Conservation (phyloP, 2,113 vertebrate genomes). For the Illadopsis cleaveri region DNA sequence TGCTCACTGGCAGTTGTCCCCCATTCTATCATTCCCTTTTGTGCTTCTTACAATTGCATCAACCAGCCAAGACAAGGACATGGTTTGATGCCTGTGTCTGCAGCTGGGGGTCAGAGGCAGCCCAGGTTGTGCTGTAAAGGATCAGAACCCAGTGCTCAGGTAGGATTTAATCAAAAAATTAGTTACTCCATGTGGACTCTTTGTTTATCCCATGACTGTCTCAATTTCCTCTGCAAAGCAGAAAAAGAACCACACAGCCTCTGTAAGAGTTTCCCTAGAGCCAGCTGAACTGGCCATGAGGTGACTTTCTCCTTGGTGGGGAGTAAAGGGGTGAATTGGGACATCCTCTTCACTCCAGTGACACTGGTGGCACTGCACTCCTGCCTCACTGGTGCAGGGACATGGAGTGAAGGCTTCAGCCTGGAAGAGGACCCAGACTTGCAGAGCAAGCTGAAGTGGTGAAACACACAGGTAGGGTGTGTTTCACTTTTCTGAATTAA, state of each 20-base stretch:
- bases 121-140: neutral
- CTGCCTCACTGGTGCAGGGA: neutral
- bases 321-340: neutral
- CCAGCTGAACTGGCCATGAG: neutral
- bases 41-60: rapidly evolving
- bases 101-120: neutral
- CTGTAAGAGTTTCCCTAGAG: neutral
- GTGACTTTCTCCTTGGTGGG: neutral
- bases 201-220: neutral
- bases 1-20: neutral
- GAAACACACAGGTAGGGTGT: neutral
- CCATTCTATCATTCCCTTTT: neutral
- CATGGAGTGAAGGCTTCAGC: neutral
- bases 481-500: neutral
- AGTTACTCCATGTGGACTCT: rapidly evolving
- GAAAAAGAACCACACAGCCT: rapidly evolving
- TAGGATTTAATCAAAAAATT: neutral
- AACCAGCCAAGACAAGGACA: rapidly evolving
- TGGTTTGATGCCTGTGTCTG: no score
- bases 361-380: no score
- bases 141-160: neutral
- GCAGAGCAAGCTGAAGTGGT: neutral
- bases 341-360: neutral
- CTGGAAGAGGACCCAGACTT: neutral
- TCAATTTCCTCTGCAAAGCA: neutral